Base-by-base conservation (phyloP, 2,888 invertebrate genomes). In the Antheraea yamamai region DNA sequence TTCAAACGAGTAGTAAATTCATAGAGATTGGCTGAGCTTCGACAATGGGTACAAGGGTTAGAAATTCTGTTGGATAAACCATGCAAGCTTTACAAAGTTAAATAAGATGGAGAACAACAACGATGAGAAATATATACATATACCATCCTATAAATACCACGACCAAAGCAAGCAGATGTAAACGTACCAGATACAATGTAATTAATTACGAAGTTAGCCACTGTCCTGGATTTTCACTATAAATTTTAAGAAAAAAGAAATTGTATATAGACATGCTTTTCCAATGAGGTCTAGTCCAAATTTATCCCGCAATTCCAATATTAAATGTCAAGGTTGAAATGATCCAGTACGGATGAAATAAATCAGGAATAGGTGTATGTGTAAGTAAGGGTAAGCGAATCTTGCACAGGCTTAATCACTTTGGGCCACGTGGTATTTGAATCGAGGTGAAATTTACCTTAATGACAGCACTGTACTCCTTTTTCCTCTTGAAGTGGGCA, bases 401-500 rank as follows among this genome's bases (percentile, higher is more conserved):
- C 55, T n/a, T 55, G 55, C 20, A 55, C 55, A 55, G 55, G 6
- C 18, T 20, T 20, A 6, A 55, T 6, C 18, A 55, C 6, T 61
- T 3, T 23, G 58, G 1, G n/a, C n/a, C n/a, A 61, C 7, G 20
- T 61, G 64, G 16, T 66, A 30, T 64, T 26, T 26, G 16, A 30
- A 30, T 30, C 30, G 1, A 66, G 3, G 16, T 66, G 64, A 30
- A 30, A 66, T 55, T 58, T 74, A 58, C 58, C 30, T n/a, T 58
- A 26, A 39, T 74, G 74, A 71, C 74, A 74, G 26, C 74, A 74
- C 30, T 74, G 58, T 58, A 74, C 55, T 18, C 58, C 70, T 23
- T 26, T 39, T 2, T 23, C 23, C 23, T 74, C 70, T 16, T 74
- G 74, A 10, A 26, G 23, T 6, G 74, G 74, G 23, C 74, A 74